Base-by-base conservation (phyloP, 2,888 invertebrate genomes). In the Machimus rusticus region DNA sequence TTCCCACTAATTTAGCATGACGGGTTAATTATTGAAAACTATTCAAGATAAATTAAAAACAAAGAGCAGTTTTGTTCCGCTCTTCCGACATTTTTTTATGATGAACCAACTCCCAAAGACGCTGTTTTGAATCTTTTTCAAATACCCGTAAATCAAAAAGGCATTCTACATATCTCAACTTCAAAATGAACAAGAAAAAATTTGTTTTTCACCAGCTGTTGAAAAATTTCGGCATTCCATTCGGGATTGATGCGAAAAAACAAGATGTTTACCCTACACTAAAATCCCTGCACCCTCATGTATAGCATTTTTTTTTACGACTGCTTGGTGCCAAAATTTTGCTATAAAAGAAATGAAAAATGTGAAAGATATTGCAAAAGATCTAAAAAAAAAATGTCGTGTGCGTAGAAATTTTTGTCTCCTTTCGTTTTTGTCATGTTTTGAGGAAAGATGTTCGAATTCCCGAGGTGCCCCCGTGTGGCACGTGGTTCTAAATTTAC, bases 401-500 rank as follows among this genome's bases (percentile, higher is more conserved):
- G 66, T 66, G 28, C 66, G 66, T 66, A 66, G 14, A 66, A 66
- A 66, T 66, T 19, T 28, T 66, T 66, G 66, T 66, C 28, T 12
- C 28, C 19, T 51, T 66, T 66, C 66, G 66, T 66, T 66, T 66
- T 66, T 66, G 66, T 66, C 66, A 66, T 66, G 66, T 66, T 66
- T 28, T 51, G 12, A 66, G 28, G 28, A 19, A 57, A 57, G n/a
- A 19, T 28, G 23, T 66, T 66, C 66, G 12, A 66, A 66, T 66
- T 66, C 28, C 23, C 23, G 66, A 23, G 66, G 28, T 66, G 66
- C 23, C 23, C 66, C 23, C 66, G 66, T 51, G 23, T 28, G 79
- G 79, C 79, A 79, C 79, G 79, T 79, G 79, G 79, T 79, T 46
- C 79, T 79, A 79, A 79, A 79, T 79, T 79, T 79, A 79, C 39